Conservation (phyloP, 1,140 invertebrate genomes). For the Planococcus citri region DNA sequence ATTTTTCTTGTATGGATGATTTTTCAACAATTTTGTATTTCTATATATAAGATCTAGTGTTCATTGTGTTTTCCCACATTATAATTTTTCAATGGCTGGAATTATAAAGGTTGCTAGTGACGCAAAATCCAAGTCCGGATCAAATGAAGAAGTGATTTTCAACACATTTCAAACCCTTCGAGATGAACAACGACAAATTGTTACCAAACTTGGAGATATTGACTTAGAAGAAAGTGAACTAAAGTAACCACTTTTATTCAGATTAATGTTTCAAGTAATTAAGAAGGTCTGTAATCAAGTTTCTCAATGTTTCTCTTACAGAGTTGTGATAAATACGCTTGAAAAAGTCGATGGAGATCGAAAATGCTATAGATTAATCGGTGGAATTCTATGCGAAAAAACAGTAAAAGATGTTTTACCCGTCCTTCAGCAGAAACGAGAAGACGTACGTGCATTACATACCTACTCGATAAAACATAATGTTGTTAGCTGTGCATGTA, state of each 20-base stretch:
- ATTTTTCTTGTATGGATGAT: too few relatives aligned
- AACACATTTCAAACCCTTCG: slow-evolving; percentile 72
- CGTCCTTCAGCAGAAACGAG: slow-evolving; percentile 63
- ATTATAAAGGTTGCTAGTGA: background rate
- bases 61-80: too few relatives aligned
- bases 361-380: slow-evolving; percentile 86
- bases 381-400: slow-evolving; percentile 82
- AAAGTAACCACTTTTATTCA: slow-evolving; percentile 53
- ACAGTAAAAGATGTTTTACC: slow-evolving; percentile 86
- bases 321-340: slow-evolving; percentile 87
- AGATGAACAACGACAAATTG: slow-evolving; percentile 71
- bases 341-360: slow-evolving; percentile 70
- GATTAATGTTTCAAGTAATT: too few relatives aligned
- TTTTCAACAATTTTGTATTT: too few relatives aligned
- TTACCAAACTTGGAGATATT: slow-evolving; percentile 76
- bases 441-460: too few relatives aligned
- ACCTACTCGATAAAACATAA: too few relatives aligned
- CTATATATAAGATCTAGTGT: too few relatives aligned
- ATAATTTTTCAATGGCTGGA: slow-evolving; percentile 4
- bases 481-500: too few relatives aligned
- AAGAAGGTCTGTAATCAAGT: too few relatives aligned
- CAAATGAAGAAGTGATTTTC: slow-evolving; percentile 58
- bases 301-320: slow-evolving; percentile 38
- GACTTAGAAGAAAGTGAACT: slow-evolving; percentile 90
- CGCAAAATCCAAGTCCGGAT: background rate